phyloP scores from a whole-genome alignment of 1,140 invertebrate genomes.

The Daktulosphaira vitifoliae region DNA sequence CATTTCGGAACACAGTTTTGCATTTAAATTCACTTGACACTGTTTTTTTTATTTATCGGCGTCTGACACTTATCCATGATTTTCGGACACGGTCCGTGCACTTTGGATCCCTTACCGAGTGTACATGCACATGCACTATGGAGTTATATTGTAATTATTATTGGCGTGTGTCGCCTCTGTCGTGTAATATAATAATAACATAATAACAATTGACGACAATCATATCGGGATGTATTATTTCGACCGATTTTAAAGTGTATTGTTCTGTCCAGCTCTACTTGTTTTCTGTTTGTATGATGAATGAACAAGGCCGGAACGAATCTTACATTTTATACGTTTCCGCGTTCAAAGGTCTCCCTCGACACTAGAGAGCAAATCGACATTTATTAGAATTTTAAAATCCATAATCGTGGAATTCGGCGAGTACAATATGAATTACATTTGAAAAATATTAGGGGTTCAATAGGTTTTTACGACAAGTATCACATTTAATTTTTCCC shows the following conservation, averaged over 20 bases:
- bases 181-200: constrained; percentile 20
- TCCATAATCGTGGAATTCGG: constrained; percentile 21
- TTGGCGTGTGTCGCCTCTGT: background rate
- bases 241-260: constrained; percentile 26
- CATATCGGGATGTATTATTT: constrained; percentile 25
- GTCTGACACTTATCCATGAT: constrained; percentile 8
- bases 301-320: constrained; percentile 24
- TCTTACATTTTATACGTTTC: background rate
- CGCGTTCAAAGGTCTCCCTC: background rate
- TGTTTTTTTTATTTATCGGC: constrained; percentile 22
- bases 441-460: too few relatives aligned
- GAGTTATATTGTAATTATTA: constrained; percentile 23
- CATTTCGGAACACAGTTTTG: background rate
- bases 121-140: too few relatives aligned
- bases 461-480: too few relatives aligned
- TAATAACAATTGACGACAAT: constrained; percentile 27
- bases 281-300: constrained; percentile 28
- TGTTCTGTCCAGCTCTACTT: constrained; percentile 12
- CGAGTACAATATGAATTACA: too few relatives aligned
- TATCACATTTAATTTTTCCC: too few relatives aligned
- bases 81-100: constrained; percentile 9
- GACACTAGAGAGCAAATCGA: constrained; percentile 2
- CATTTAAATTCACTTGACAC: constrained; percentile 22
- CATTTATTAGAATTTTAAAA: constrained; percentile 28
- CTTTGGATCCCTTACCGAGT: constrained; percentile 5